Evolutionary conservation across 2,113 vertebrate genomes (phyloP).

Genomic region (Periophthalmodon schlosseri): DNA sequence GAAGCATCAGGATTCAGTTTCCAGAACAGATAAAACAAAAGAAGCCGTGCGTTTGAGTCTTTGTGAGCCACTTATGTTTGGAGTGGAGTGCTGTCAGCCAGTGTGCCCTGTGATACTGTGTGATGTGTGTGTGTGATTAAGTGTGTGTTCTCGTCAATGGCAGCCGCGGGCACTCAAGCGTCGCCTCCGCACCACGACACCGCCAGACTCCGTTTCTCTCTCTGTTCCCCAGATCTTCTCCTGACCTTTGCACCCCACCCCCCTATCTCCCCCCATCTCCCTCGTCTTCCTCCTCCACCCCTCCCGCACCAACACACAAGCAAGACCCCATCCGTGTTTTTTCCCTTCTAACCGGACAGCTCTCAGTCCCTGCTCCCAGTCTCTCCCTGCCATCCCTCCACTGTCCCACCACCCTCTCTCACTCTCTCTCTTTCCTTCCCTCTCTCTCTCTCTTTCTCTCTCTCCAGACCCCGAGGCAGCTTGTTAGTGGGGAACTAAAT

Average conservation of each 20-base stretch:
- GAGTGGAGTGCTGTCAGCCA: conserved; percentile 70
- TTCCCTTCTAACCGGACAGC: conserved; percentile 96
- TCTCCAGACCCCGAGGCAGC: conserved; percentile 95
- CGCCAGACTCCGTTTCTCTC: conserved; percentile 72
- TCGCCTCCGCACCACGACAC: conserved; percentile 78
- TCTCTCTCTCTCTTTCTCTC: conserved; percentile 54
- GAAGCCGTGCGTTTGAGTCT: conserved; percentile 35
- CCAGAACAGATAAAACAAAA: conserved; percentile 71
- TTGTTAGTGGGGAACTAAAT: conserved; percentile 99
- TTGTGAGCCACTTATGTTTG: conserved; percentile 65
- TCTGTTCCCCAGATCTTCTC: conserved; percentile 73
- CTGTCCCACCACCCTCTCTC: conserved; percentile 88
- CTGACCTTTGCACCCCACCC: conserved; percentile 73
- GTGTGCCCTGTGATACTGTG: conserved; percentile 67
- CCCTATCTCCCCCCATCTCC: conserved; percentile 50
- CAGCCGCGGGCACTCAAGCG: conserved; percentile 76
- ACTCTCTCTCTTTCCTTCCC: conserved; percentile 13
- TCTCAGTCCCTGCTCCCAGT: conserved; percentile 88
- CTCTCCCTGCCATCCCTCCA: conserved; percentile 74
- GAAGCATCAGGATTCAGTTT: conserved; percentile 34
- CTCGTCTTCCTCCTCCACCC: conserved; percentile 35
- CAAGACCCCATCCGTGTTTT: conserved; percentile 91
- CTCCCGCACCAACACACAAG: conserved; percentile 66
- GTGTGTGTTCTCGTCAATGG: conserved; percentile 60
- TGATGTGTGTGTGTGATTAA: conserved; percentile 63